Conservation (phyloP, 2,113 vertebrate genomes). For the Puffinus mauretanicus region DNA sequence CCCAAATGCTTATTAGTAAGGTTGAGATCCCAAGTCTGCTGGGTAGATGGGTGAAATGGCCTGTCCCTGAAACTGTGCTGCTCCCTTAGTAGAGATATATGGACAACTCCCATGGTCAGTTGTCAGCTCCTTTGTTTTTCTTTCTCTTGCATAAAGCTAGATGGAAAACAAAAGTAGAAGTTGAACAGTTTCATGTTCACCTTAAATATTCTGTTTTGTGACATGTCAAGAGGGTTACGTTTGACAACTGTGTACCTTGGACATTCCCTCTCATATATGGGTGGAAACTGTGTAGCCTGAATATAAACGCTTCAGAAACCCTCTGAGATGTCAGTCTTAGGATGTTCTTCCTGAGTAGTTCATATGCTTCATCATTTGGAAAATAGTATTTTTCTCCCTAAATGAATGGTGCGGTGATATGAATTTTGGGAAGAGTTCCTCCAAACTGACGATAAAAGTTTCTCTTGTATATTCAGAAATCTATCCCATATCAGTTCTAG, state of each 20-base stretch:
- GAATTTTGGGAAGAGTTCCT: not conserved
- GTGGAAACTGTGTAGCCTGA: not conserved
- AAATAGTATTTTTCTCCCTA: not conserved
- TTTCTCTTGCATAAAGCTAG: not conserved
- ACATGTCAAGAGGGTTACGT: not conserved
- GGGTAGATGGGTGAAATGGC: not conserved
- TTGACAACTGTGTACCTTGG: not conserved
- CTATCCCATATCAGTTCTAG: not conserved
- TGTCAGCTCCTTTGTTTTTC: not conserved
- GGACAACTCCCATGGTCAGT: not conserved
- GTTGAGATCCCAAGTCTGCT: not conserved
- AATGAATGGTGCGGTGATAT: not conserved
- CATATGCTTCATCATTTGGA: not conserved
- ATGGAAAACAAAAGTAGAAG: not conserved
- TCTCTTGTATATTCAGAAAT: not conserved
- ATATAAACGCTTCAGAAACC: not conserved
- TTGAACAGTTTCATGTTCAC: not conserved
- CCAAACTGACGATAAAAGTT: not conserved
- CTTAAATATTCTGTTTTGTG: not conserved
- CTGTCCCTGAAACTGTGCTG: not conserved
- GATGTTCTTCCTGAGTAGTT: not conserved
- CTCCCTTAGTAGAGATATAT: not conserved
- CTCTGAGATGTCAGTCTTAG: not conserved
- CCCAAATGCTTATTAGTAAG: not conserved
- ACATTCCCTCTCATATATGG: not conserved